Conservation (phyloP, 2,113 vertebrate species). For the Chiloscyllium plagiosum region DNA sequence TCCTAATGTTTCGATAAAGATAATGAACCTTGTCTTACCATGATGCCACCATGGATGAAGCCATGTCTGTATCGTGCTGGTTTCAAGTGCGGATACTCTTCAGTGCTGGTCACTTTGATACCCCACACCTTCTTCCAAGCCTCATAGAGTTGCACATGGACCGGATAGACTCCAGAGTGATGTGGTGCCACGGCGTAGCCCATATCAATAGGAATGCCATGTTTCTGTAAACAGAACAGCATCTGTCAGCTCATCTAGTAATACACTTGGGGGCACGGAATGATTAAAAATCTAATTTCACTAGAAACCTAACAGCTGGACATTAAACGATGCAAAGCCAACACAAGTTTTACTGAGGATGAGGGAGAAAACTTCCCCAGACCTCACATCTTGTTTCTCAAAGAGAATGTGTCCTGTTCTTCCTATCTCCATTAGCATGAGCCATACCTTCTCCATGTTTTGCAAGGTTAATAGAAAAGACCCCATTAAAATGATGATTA, state of each 20-base stretch:
- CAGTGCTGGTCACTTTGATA: constrained; percentile 90
- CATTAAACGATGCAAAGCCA: constrained; percentile 10
- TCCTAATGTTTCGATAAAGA: background rate
- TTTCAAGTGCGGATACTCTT: constrained; percentile 94
- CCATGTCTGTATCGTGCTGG: constrained; percentile 85
- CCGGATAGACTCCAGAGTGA: constrained; percentile 92
- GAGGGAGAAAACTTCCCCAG: background rate
- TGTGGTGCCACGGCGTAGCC: constrained; percentile 93
- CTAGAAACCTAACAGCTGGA: constrained; percentile 3
- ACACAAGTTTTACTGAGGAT: background rate
- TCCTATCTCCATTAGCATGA: background rate
- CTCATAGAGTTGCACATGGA: constrained; percentile 89
- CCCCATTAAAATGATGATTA: constrained; percentile 30
- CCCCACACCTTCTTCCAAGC: constrained; percentile 94
- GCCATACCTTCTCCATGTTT: background rate
- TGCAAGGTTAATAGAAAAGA: constrained; percentile 12
- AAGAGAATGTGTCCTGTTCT: background rate
- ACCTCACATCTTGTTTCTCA: background rate
- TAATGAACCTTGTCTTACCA: constrained; percentile 61
- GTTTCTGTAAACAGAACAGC: constrained; percentile 65
- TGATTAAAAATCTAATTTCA: constrained; percentile 24
- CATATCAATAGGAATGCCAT: constrained; percentile 84
- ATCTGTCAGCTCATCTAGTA: constrained; percentile 22
- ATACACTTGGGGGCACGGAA: background rate
- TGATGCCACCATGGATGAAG: constrained; percentile 87